These are phyloP conservation scores for Clamator glandarius DNA, from an alignment of 2,797 vertebrate species.

Conservation along the genomic window DNA sequence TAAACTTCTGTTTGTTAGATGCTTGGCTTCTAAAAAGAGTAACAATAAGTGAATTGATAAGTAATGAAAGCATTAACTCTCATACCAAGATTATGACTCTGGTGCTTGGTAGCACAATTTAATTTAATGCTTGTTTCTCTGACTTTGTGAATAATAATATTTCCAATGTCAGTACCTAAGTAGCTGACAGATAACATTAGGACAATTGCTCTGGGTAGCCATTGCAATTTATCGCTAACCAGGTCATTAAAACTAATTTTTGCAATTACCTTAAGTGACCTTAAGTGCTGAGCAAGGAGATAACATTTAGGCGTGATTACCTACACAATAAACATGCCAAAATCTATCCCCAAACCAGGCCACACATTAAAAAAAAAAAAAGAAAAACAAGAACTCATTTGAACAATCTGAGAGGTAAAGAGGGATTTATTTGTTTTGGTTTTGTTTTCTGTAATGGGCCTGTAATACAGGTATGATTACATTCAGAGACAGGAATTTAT, in stretches of 20 bases:
- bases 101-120: conserved; percentile 67
- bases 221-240: conserved; percentile 48
- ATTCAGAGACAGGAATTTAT: background rate
- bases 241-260: conserved; percentile 52
- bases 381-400: background rate
- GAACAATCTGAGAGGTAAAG: background rate
- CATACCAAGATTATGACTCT: conserved; percentile 69
- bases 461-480: background rate
- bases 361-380: background rate
- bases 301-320: background rate
- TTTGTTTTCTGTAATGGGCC: background rate
- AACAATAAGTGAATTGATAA: conserved; percentile 71
- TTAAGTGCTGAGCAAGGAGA: background rate
- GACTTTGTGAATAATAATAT: conserved; percentile 59
- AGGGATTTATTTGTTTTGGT: background rate
- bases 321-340: background rate
- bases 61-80: conserved; percentile 74
- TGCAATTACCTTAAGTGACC: conserved; percentile 44
- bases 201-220: conserved; percentile 54
- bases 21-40: conserved; percentile 65
- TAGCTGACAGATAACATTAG: conserved; percentile 63
- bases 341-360: background rate
- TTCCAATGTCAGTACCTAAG: conserved; percentile 58
- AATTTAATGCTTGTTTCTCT: conserved; percentile 73
- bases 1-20: conserved; percentile 45